A percentile compares a stretch with the other conserved stretches of the same genome.
Evolutionary conservation across 2,797 vertebrate species (phyloP).

Genomic region (Schizopygopsis pylzovi): DNA sequence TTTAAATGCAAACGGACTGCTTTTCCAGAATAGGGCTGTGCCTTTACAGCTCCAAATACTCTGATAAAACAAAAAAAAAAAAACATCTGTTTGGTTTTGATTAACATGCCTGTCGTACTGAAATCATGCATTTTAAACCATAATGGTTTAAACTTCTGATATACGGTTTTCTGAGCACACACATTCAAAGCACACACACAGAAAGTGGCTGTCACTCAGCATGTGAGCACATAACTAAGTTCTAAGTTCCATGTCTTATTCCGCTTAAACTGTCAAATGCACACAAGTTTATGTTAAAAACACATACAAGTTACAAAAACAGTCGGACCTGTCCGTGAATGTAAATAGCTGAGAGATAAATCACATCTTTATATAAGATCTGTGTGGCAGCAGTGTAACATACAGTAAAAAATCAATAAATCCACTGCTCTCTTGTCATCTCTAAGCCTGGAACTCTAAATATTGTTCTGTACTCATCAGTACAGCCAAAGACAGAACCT

Average conservation of each 20-base stretch:
- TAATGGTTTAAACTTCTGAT: not conserved
- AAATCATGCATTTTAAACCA: not conserved
- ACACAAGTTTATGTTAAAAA: not conserved
- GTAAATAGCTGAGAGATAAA: not conserved
- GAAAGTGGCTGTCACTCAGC: not conserved
- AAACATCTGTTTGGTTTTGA: not conserved
- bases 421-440: too few relatives aligned
- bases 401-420: too few relatives aligned
- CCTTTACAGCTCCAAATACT: not conserved
- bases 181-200: not conserved
- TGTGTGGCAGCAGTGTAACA: too few relatives aligned
- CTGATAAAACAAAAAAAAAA: not conserved
- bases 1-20: not conserved
- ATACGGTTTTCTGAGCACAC: not conserved
- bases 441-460: too few relatives aligned
- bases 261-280: too few relatives aligned
- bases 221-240: not conserved
- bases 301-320: not conserved
- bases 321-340: not conserved
- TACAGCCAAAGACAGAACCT: too few relatives aligned
- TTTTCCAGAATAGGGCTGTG: not conserved
- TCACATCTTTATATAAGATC: not conserved
- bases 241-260: not conserved
- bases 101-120: not conserved
- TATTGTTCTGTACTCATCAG: too few relatives aligned